Base-by-base conservation (phyloP, 2,888 invertebrate species). In the Alloplasta piceator region DNA sequence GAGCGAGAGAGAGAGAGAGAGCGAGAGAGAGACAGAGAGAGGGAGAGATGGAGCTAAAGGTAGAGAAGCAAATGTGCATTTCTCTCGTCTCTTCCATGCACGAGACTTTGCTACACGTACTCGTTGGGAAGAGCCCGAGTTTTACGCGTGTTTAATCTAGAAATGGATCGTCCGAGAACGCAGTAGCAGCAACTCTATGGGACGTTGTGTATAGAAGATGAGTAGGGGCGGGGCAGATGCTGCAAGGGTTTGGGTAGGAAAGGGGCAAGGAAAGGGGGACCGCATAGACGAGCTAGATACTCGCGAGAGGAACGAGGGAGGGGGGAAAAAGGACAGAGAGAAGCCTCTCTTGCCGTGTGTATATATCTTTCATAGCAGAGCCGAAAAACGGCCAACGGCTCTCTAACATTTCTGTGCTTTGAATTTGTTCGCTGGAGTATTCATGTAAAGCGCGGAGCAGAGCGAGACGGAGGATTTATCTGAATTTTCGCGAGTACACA, bases 121-220 rank as follows among this genome's bases (percentile, higher is more conserved):
- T 78, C 68, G 66, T 72, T 64, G 64, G 67, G 68, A 61, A 85
- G 87, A 88, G 88, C 26, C 84, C 81, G 86, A 88, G 88, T 90
- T 90, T 90, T 89, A 91, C 89, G 90, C 89, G 89, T 89, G 88
- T 91, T 91, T 91, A 91, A 91, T 91, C 90, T 91, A 87, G 89
- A 91, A 91, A 91, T 91, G 90, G 91, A 91, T 90, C 87, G 89
- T 84, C 86, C 86, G 88, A 89, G 89, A 90, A 89, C 87, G 87
- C 85, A 61, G 46, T 71, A 46, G 60, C 56, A 14, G 63, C 52
- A 55, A 77, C 85, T 85, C 85, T 86, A 84, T 78, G 85, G 86
- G 86, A 87, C 72, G 66, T 66, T 74, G 52, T 77, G 55, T 52
- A 64, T 43, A 46, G 60, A 52, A 41, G 52, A 71, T 60, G 41